Evolutionary conservation across 2,797 vertebrate genomes (phyloP), one percentile per base, ranked within the genome.

Genomic region (Chromis chromis): DNA sequence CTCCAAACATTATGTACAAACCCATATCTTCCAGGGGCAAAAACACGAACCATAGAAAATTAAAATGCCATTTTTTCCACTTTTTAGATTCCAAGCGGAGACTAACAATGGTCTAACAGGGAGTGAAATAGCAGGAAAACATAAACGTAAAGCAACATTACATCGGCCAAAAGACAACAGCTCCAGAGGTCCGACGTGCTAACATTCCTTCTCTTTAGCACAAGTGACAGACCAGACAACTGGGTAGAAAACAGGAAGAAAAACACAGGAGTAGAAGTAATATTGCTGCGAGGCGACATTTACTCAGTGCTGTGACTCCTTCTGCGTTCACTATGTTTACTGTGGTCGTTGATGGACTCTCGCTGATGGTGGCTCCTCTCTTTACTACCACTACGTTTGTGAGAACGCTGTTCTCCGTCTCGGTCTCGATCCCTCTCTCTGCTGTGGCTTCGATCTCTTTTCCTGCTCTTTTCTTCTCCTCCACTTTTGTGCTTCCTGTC

Each of bases 331-430:
- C 89, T 92, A 76, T 94, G 96, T 90, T 95, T 95, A 64, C 90
- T 87, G 70, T 96, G 96, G 87, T 98, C 97, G 6, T 97, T 97
- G 39, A 89, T 94, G 87, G 94, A 92, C 88, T 98, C 97, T 0
- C 94, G 91, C 90, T 91, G 96, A 81, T 94, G 96, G 84, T 97
- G 96, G 75, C 95, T 91, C 80, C 88, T 91, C 61, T 97, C 98
- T 90, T 94, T 96, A 90, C 97, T 98, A 91, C 79, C 90, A 92
- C 95, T 97, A 61, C 94, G 96, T 82, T 96, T 96, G 86, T 96
- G 96, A 88, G 90, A 61, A 0, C 92, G 96, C 81, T 93, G 95
- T 27, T 95, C 96, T 59, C 94, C 88, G 0, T 92, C 78, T 89
- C 95, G 94, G 73, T 96, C 95, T 74, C 90, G 94, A 25, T 94